Percentiles rank a stretch among this genome's conserved stretches.
Conservation (phyloP, 30 jellyfish, hydroid and myxozoan genomes). For the Haliclystus octoradiatus region DNA sequence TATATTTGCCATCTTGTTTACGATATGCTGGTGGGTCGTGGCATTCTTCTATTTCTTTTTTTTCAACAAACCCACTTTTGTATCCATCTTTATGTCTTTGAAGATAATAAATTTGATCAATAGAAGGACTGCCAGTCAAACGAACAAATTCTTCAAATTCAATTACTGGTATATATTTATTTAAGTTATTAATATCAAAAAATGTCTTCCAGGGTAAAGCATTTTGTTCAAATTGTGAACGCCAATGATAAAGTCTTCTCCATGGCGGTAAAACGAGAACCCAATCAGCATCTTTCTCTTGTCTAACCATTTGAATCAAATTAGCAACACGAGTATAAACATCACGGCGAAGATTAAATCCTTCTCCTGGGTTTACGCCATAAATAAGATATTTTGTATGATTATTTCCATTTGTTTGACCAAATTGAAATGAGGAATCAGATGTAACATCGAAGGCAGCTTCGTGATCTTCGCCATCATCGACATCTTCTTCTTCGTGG, state of each 20-base stretch:
- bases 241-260: constrained; percentile 92
- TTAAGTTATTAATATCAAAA: constrained; percentile 54
- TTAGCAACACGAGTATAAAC: constrained; percentile 82
- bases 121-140: constrained; percentile 42
- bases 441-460: no score
- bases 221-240: constrained; percentile 32
- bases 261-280: constrained; percentile 92
- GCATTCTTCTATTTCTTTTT: constrained; percentile 62
- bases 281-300: constrained; percentile 58
- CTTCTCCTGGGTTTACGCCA: constrained; percentile 96
- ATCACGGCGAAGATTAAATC: constrained; percentile 87
- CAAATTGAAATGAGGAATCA: no score
- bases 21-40: constrained; percentile 31
- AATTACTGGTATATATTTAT: constrained; percentile 68
- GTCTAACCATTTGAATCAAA: constrained; percentile 51
- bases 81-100: constrained; percentile 90
- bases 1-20: constrained; percentile 39
- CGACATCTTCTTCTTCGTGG: no score
- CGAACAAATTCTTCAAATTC: constrained; percentile 57
- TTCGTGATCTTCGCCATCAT: no score
- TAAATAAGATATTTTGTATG: constrained; percentile 51
- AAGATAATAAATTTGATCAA: constrained; percentile 63
- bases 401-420: constrained; percentile 10
- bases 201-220: constrained; percentile 83
- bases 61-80: constrained; percentile 81